These are phyloP conservation scores for Hemichromis elongatus DNA, from an alignment of 2,113 vertebrate species.

Conservation along the genomic window DNA sequence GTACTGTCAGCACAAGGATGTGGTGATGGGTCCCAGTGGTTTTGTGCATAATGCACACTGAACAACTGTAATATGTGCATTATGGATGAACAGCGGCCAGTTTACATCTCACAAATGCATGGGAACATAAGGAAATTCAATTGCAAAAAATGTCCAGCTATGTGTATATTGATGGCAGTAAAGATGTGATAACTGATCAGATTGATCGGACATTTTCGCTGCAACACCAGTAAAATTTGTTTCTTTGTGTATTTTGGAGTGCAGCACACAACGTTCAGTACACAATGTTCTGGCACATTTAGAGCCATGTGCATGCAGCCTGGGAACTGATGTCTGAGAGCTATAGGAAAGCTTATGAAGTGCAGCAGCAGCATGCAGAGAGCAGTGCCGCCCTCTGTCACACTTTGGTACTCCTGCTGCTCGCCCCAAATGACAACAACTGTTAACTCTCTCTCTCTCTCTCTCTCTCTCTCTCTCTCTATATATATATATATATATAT, in stretches of 20 bases:
- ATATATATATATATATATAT: no score
- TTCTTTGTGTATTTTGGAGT: neutral
- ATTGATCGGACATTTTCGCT: neutral
- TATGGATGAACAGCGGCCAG: neutral
- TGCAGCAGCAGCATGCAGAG: neutral
- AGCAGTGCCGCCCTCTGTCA: conserved; percentile 21
- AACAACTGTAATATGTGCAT: neutral
- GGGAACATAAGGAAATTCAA: neutral
- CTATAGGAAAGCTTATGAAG: neutral
- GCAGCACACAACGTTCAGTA: conserved; percentile 24
- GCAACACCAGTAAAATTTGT: neutral
- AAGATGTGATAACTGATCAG: neutral
- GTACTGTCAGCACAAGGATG: neutral
- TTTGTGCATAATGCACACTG: neutral
- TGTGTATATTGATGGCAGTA: neutral
- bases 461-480: no score
- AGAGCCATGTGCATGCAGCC: neutral
- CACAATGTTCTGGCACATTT: conserved; percentile 36
- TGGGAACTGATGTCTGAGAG: neutral
- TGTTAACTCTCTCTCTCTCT: neutral
- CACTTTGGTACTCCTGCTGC: neutral
- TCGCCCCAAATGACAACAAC: neutral
- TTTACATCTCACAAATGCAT: neutral
- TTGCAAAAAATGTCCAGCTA: neutral
- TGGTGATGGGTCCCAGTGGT: neutral